Percentiles rank a stretch among this genome's conserved stretches.
These are phyloP conservation scores for Lycodopsis pacificus DNA, from an alignment of 2,797 vertebrate species.

Conservation along the genomic window DNA sequence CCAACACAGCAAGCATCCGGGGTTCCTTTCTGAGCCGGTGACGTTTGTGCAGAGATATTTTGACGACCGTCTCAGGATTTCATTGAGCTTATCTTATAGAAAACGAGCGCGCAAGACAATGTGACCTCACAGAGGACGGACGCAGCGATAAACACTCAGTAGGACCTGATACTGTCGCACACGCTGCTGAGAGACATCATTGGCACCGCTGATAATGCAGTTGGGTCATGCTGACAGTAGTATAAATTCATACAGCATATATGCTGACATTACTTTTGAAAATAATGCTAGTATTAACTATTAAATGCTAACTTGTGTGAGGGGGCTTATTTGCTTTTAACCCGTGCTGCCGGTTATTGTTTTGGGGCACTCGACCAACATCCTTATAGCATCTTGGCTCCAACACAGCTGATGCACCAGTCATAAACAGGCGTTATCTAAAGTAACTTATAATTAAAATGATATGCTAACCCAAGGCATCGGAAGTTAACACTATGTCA, in stretches of 20 bases:
- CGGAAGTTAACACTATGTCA: neutral
- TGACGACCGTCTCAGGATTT: slow-evolving; percentile 13
- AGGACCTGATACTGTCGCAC: slow-evolving; percentile 24
- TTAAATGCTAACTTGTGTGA: no score
- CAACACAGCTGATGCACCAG: neutral
- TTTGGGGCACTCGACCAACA: neutral
- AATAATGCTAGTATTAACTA: no score
- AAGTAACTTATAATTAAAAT: neutral
- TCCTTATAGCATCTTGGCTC: neutral
- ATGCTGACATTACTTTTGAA: no score
- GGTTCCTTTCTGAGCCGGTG: slow-evolving; percentile 1
- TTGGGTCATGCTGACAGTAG: slow-evolving; percentile 22
- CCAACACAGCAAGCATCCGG: neutral
- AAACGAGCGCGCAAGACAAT: slow-evolving; percentile 1
- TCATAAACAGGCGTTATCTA: neutral
- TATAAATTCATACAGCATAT: no score
- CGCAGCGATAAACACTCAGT: slow-evolving; percentile 11
- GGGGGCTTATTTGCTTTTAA: no score
- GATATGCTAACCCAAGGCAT: neutral
- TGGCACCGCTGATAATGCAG: slow-evolving; percentile 47
- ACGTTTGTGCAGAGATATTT: slow-evolving; percentile 16
- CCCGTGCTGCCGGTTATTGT: no score
- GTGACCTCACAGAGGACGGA: slow-evolving; percentile 36
- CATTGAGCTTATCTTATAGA: slow-evolving; percentile 29
- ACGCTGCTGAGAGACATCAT: slow-evolving; percentile 47